Percentiles rank a stretch among this genome's conserved stretches.
Conservation (phyloP, 2,888 invertebrate species). For the Amphipoea lucens region DNA sequence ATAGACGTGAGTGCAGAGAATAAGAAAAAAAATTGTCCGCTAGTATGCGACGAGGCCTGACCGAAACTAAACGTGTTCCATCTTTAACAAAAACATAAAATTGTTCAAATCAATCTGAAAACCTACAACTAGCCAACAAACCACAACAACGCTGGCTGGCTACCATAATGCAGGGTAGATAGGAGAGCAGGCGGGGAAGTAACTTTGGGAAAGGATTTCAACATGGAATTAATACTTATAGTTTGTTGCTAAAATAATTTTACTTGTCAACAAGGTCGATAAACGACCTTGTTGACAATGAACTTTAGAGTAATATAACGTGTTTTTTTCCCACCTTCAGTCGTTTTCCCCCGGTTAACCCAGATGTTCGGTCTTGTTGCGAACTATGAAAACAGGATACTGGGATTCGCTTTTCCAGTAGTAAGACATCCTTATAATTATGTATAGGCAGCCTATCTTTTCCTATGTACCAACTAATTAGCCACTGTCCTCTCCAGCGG, state of each 20-base stretch:
- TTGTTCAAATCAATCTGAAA: background rate
- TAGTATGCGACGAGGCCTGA: background rate
- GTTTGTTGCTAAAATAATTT: background rate
- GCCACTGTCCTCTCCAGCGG: constrained; percentile 88
- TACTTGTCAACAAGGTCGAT: background rate
- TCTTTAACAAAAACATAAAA: background rate
- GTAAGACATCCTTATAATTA: background rate
- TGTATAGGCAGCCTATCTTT: too few species aligned
- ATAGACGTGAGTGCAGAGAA: constrained; percentile 91
- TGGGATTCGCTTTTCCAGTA: background rate
- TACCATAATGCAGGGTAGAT: too few species aligned
- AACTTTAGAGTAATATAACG: background rate
- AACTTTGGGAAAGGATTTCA: background rate
- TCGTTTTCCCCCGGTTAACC: background rate
- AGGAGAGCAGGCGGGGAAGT: background rate
- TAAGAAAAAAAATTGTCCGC: background rate
- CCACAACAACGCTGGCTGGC: background rate
- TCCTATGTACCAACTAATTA: background rate
- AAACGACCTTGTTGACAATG: background rate
- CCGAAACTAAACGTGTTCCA: too few species aligned
- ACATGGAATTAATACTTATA: background rate
- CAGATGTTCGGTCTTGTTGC: background rate
- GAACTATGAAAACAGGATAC: background rate
- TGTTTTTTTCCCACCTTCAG: background rate
- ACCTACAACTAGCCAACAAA: background rate